These are phyloP conservation scores for Dryobota labecula DNA, from an alignment of 2,888 invertebrate species.

Conservation along the genomic window DNA sequence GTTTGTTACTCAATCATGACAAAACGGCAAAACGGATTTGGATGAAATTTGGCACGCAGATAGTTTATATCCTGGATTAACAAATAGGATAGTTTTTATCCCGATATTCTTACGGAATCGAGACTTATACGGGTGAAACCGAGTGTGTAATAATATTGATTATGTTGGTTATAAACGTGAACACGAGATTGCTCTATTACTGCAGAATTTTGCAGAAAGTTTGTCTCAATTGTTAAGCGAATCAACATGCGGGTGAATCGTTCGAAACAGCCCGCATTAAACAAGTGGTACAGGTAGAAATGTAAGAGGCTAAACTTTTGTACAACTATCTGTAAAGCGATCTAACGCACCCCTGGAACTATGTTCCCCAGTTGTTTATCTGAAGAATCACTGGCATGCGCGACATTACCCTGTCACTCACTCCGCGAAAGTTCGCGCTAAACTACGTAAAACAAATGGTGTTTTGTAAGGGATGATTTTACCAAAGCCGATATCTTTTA, in stretches of 20 bases:
- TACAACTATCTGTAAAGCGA: conserved; percentile 71
- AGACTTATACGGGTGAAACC: too few species aligned
- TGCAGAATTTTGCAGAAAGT: conserved; percentile 27
- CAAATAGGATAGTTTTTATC: too few species aligned
- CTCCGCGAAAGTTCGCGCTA: conserved; percentile 17
- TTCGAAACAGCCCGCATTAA: conserved; percentile 56
- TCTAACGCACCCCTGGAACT: conserved; percentile 66
- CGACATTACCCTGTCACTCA: conserved; percentile 42
- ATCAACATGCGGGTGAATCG: conserved; percentile 42
- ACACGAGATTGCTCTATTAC: not conserved
- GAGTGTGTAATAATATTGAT: too few species aligned
- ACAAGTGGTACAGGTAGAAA: conserved; percentile 40
- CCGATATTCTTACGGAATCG: too few species aligned
- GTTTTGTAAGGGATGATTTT: conserved; percentile 7
- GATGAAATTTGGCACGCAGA: too few species aligned
- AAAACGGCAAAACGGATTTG: too few species aligned
- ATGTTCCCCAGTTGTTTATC: conserved; percentile 53
- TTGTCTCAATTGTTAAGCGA: conserved; percentile 25
- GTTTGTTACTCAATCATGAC: too few species aligned
- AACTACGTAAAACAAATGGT: conserved; percentile 37
- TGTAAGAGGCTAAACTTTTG: conserved; percentile 62
- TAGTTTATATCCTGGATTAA: too few species aligned
- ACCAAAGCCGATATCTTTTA: not conserved
- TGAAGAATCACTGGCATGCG: conserved; percentile 61
- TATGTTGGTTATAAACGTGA: conserved; percentile 5